Conservation (phyloP, 2,888 invertebrate genomes). For the Metalampra italica region DNA sequence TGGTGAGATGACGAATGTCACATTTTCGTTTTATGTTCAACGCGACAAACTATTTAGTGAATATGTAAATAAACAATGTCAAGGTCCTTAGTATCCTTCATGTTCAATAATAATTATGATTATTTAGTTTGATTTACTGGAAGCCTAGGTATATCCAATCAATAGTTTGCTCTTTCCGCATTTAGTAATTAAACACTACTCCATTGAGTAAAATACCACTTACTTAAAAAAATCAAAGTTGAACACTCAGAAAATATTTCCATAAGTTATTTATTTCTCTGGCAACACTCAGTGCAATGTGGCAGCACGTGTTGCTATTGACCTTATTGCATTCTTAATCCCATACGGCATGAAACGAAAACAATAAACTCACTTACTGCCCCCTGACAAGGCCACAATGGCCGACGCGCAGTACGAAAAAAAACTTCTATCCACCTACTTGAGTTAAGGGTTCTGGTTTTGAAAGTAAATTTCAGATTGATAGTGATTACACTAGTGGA, state of each 20-base stretch:
- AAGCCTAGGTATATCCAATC: no score
- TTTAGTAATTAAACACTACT: no score
- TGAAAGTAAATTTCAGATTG: no score
- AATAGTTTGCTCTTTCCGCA: no score
- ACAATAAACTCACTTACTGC: constrained; percentile 49
- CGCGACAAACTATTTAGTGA: constrained; percentile 28
- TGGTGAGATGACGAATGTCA: constrained; percentile 57
- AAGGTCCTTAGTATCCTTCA: neutral
- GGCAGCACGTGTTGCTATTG: neutral
- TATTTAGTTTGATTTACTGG: no score
- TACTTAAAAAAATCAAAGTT: no score
- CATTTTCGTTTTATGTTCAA: constrained; percentile 61
- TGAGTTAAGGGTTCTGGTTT: constrained; percentile 1
- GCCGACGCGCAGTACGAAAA: constrained; percentile 40
- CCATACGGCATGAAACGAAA: constrained; percentile 21
- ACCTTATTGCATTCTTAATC: constrained; percentile 1
- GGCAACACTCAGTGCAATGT: neutral
- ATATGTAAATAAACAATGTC: no score
- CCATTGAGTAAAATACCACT: no score
- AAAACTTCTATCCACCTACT: constrained; percentile 29
- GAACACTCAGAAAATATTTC: no score
- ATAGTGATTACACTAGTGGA: no score
- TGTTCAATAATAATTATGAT: no score
- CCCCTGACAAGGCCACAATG: constrained; percentile 48
- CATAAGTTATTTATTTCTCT: neutral